A percentile compares a stretch with the other conserved stretches of the same genome.
Conservation (phyloP, 2,113 vertebrate genomes). For the Pipra filicauda region DNA sequence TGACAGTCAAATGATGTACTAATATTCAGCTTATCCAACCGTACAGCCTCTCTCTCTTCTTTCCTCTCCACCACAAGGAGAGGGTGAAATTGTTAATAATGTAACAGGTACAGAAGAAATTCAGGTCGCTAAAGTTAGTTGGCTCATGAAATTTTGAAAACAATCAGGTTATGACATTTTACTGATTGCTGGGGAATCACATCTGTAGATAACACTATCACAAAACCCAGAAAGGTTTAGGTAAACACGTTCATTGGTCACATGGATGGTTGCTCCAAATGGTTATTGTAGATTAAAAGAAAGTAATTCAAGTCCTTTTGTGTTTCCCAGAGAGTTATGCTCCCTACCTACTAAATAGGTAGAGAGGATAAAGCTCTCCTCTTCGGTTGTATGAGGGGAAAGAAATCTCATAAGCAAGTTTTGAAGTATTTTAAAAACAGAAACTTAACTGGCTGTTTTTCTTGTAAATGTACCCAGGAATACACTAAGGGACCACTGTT, state of each 20-base stretch:
- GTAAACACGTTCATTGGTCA: not conserved
- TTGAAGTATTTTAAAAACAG: not conserved
- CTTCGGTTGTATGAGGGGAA: not conserved
- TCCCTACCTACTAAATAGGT: not conserved
- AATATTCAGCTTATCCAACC: not conserved
- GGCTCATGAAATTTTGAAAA: not conserved
- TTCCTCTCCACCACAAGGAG: not conserved
- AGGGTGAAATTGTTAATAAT: not conserved
- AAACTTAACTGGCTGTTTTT: not conserved
- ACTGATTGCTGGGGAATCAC: not conserved
- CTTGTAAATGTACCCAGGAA: not conserved
- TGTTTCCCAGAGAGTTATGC: not conserved
- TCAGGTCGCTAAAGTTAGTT: not conserved
- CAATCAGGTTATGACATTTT: not conserved
- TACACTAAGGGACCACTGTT: not conserved
- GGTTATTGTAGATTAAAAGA: not conserved
- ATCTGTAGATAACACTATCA: not conserved
- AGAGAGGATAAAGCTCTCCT: not conserved
- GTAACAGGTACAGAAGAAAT: not conserved
- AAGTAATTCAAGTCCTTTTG: not conserved
- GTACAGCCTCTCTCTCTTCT: not conserved
- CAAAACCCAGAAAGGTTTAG: not conserved
- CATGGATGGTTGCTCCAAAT: not conserved
- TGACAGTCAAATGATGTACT: not conserved
- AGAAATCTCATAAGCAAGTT: not conserved